Base-by-base conservation (phyloP, 2,888 invertebrate genomes). In the Clepsis dumicolana region DNA sequence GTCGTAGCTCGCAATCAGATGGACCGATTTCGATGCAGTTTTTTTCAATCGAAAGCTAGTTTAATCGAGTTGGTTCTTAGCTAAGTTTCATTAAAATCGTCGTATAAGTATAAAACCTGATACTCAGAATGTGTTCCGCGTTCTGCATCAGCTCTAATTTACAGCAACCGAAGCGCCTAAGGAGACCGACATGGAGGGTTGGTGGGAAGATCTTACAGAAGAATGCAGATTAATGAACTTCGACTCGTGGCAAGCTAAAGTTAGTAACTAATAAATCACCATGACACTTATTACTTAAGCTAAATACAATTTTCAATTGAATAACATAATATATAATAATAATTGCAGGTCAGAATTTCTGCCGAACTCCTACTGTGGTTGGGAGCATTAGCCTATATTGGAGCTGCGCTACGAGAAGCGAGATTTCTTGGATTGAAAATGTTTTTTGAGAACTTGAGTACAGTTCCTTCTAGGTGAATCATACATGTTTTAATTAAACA, bases 381-480 rank as follows among this genome's bases (percentile, higher is more conserved):
- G 5, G 98, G 98, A 2, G 97, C 98, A 0, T 94, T 98, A 60
- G 93, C 97, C 0, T 99, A 98, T 84, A 95, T 99, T 32, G 93
- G 96, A 1, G 96, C 98, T 0, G 98, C 98, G 0, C 86, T 97
- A 60, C 93, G 98, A 8, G 99, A 99, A 88, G 97, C 98, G 0
- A 95, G 96, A 74, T 99, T 99, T 88, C 95, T 99, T 29, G 99
- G 99, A 0, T 95, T 97, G 71, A 96, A 97, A 80, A 98, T 99
- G 97, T 99, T 99, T 86, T 96, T 98, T 72, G 98, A 98, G 85
- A 99, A 99, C 88, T 93, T 99, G 90, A 99, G 98, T 90, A 95
- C 94, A 35, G 89, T 89, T 1, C 92, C 93, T 1, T 93, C 93
- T 2, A 88, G 93, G 92, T 91, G 75, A 48, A 21, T 21, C 12